Percentiles rank a stretch among this genome's conserved stretches.
Conservation (phyloP, 2,113 vertebrate genomes). For the Regulus satrapa region DNA sequence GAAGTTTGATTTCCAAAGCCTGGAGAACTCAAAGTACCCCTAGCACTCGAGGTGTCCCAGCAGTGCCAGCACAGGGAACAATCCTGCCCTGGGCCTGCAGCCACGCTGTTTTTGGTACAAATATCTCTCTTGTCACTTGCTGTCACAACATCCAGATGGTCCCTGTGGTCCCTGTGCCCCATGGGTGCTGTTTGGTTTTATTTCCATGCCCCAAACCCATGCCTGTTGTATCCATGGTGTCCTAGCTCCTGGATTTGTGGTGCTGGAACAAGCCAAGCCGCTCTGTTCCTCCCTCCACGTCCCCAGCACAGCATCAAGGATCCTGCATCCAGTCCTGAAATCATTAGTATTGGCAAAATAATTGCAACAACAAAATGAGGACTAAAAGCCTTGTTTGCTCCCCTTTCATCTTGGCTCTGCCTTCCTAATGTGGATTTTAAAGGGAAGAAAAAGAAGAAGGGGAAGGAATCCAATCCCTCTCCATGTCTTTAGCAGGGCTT, state of each 20-base stretch:
- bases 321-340: background rate
- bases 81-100: background rate
- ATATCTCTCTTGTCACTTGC: background rate
- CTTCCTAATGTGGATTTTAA: background rate
- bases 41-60: background rate
- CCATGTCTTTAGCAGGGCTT: background rate
- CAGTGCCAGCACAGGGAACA: background rate
- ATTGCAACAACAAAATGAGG: conserved; percentile 51
- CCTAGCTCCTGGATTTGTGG: background rate
- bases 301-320: background rate
- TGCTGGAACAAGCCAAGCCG: background rate
- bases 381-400: conserved; percentile 54
- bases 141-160: rapidly evolving
- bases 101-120: rapidly evolving
- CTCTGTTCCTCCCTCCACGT: background rate
- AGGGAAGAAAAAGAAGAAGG: background rate
- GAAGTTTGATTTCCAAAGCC: background rate
- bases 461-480: background rate
- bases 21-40: background rate
- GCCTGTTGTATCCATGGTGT: rapidly evolving
- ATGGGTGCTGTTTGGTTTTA: rapidly evolving
- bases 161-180: background rate
- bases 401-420: conserved; percentile 35
- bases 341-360: conserved; percentile 69
- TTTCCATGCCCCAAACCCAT: rapidly evolving